Conservation (phyloP, 2,797 vertebrate species). For the Sphaeramia orbicularis region DNA sequence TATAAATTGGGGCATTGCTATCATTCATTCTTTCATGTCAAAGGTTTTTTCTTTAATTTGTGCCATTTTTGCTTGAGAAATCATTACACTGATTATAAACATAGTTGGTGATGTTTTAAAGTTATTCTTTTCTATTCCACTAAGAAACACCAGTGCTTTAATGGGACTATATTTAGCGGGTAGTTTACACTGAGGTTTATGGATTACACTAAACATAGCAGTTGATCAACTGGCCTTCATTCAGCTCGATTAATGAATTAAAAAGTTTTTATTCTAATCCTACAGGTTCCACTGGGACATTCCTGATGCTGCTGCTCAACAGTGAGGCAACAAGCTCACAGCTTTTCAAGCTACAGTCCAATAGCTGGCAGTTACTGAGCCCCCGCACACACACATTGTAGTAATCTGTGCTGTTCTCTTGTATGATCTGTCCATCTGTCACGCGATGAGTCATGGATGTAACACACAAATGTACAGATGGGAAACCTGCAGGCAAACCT, state of each 20-base stretch:
- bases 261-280: constrained; percentile 25
- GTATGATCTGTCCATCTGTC: constrained; percentile 70
- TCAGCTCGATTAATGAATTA: constrained; percentile 27
- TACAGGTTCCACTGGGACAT: constrained; percentile 24
- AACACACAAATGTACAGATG: constrained; percentile 1
- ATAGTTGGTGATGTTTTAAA: too few relatives aligned
- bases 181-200: background rate
- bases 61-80: too few relatives aligned
- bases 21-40: too few relatives aligned
- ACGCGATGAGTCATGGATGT: constrained; percentile 27
- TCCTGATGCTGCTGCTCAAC: constrained; percentile 12
- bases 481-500: constrained; percentile 1
- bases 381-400: constrained; percentile 2
- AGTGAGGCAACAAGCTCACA: constrained; percentile 26
- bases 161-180: constrained; percentile 12
- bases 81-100: too few relatives aligned
- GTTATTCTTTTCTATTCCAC: too few relatives aligned
- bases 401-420: constrained; percentile 71
- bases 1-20: too few relatives aligned
- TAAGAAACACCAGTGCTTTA: background rate
- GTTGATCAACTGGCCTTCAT: background rate
- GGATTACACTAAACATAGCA: constrained; percentile 3
- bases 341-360: constrained; percentile 33
- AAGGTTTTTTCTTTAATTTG: too few relatives aligned
- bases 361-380: constrained; percentile 36